Evolutionary conservation across 2,113 vertebrate species (phyloP).

Genomic region (Pterocles gutturalis): DNA sequence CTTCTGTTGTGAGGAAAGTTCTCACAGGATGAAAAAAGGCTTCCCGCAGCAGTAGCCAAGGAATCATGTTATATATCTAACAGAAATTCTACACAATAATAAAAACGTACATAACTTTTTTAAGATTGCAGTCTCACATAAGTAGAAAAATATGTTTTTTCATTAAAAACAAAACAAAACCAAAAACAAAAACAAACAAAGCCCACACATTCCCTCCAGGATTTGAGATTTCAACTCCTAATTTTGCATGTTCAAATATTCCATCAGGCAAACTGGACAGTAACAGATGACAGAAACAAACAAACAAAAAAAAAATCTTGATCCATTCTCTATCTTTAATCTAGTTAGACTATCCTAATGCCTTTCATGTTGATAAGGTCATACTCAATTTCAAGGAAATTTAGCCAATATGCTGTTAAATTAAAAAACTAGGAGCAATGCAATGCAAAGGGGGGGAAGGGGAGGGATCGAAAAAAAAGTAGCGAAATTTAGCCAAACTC

Average conservation of each 20-base stretch:
- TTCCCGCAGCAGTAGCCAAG: background rate
- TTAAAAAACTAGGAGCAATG: background rate
- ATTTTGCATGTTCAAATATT: background rate
- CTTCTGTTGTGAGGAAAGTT: background rate
- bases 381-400: background rate
- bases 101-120: background rate
- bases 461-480: background rate
- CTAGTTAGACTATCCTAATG: background rate
- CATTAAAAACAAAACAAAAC: background rate
- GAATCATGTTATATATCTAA: background rate
- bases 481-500: background rate
- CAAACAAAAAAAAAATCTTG: background rate
- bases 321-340: background rate
- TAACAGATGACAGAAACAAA: background rate
- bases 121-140: background rate
- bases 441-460: background rate
- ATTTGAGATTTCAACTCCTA: background rate
- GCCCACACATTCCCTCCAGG: background rate
- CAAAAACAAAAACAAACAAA: background rate
- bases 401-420: background rate
- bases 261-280: background rate
- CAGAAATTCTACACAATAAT: background rate
- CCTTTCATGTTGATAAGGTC: background rate
- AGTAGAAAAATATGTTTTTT: background rate
- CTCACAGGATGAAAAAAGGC: background rate